Evolutionary conservation across 2,113 vertebrate genomes (phyloP).

Genomic region (Mesocricetus auratus): DNA sequence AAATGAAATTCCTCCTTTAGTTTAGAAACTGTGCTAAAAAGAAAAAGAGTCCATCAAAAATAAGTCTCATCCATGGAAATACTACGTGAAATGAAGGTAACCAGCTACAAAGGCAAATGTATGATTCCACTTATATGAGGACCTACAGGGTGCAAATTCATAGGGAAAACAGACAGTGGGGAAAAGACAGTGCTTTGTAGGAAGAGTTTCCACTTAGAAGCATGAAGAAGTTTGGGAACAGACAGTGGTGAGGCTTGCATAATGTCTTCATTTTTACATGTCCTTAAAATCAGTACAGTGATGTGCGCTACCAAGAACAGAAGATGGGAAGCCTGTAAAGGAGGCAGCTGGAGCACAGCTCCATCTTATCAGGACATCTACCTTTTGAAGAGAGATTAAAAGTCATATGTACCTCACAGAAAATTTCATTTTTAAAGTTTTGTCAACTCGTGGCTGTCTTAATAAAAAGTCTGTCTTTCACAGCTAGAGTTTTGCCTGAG

Average conservation of each 20-base stretch:
- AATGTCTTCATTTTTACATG: background rate
- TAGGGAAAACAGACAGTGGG: background rate
- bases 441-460: background rate
- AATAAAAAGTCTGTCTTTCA: background rate
- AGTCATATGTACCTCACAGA: background rate
- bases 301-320: background rate
- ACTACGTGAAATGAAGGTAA: slow-evolving; percentile 23
- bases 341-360: background rate
- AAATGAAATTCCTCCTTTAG: slow-evolving; percentile 38
- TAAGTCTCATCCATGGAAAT: slow-evolving; percentile 27
- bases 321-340: background rate
- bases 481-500: background rate
- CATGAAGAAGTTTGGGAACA: slow-evolving; percentile 21
- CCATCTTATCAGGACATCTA: background rate
- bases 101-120: slow-evolving; percentile 14
- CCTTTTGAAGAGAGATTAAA: slow-evolving; percentile 34
- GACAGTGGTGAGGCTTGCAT: background rate
- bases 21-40: background rate
- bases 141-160: background rate
- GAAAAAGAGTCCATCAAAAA: background rate
- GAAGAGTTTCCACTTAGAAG: slow-evolving; percentile 17
- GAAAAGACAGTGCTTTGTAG: background rate
- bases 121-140: background rate
- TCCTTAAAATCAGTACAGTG: slow-evolving; percentile 18
- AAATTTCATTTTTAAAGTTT: slow-evolving; percentile 28